Evolutionary conservation across 2,113 vertebrate species (phyloP), one percentile per base, ranked within the genome.

Genomic region (Donacobius atricapilla): DNA sequence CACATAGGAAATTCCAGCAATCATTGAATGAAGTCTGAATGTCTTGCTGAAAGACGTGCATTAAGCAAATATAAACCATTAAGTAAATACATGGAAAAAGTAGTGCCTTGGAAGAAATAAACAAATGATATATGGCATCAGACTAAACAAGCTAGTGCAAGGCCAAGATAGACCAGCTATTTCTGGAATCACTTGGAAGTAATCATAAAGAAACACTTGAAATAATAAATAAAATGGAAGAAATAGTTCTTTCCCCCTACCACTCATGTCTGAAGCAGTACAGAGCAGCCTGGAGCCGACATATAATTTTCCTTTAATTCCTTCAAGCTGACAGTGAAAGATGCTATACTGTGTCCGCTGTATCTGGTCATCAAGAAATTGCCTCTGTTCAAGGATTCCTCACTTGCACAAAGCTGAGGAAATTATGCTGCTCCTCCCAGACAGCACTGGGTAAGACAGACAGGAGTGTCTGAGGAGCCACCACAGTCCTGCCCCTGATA

Each of bases 121-220:
- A 86, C 82, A 90, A 72, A 33, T 13, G 7, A 83, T 73, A 51
- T 21, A 30, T 42, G 65, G 42, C 37, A 31, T 80, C 65, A 97
- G 96, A 90, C 82, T 95, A 91, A 96, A 95, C 90, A 93, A 83
- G 13, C 24, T 39, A 24, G 12, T 70, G 42, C 35, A 63, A 77
- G 27, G 48, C 71, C 64, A 63, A 56, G 42, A 42, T 20, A 37
- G 42, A 61, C 9, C 25, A 56, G 27, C 27, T 63, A 63, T 63
- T 64, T 69, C 83, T 83, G 58, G 57, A 85, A 63, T 17, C 13
- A 33, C 19, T 75, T 23, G 20, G 69, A 79, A 75, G 18, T 16
- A 39, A 85, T n/a, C 9, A 58, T 61, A 63, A 65, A 83, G 30
- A 61, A 81, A 57, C 33, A 19, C 15, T 50, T 73, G 31, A 80